Conservation (phyloP, 2,113 vertebrate species). For the Cheilinus undulatus region DNA sequence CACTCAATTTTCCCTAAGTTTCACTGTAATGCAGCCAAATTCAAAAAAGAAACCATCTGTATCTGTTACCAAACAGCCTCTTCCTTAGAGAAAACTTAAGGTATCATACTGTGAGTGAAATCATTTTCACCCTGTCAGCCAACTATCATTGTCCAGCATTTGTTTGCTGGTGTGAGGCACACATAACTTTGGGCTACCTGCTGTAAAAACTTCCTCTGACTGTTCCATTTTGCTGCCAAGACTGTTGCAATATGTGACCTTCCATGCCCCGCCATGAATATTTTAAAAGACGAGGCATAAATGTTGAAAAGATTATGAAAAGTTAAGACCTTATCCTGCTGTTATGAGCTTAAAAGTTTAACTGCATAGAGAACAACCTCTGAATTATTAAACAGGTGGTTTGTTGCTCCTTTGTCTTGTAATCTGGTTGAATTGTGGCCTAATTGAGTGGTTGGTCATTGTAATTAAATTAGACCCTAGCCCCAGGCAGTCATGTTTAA, state of each 20-base stretch:
- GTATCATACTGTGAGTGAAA: constrained; percentile 21
- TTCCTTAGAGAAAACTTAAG: constrained; percentile 8
- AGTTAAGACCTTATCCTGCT: constrained; percentile 16
- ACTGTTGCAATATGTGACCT: constrained; percentile 27
- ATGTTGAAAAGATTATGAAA: constrained; percentile 52
- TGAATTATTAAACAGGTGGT: constrained; percentile 24
- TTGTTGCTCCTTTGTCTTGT: constrained; percentile 3
- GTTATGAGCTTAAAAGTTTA: constrained; percentile 26
- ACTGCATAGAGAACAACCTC: constrained; percentile 21
- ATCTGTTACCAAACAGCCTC: not conserved
- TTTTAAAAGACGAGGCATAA: constrained; percentile 45
- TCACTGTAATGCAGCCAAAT: not conserved
- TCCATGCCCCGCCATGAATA: constrained; percentile 44
- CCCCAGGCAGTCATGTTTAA: not conserved
- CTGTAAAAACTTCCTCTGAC: constrained; percentile 35
- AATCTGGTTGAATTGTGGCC: not conserved
- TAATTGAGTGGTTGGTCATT: not conserved
- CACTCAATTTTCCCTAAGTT: not conserved
- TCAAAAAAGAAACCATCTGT: not conserved
- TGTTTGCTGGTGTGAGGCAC: constrained; percentile 41
- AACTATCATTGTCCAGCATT: constrained; percentile 41
- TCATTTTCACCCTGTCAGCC: constrained; percentile 45
- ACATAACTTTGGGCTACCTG: constrained; percentile 32
- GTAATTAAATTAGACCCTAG: not conserved
- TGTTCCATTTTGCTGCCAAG: constrained; percentile 24